These are phyloP conservation scores for Noctua pronuba DNA, from an alignment of 2,888 invertebrate genomes.

Conservation along the genomic window DNA sequence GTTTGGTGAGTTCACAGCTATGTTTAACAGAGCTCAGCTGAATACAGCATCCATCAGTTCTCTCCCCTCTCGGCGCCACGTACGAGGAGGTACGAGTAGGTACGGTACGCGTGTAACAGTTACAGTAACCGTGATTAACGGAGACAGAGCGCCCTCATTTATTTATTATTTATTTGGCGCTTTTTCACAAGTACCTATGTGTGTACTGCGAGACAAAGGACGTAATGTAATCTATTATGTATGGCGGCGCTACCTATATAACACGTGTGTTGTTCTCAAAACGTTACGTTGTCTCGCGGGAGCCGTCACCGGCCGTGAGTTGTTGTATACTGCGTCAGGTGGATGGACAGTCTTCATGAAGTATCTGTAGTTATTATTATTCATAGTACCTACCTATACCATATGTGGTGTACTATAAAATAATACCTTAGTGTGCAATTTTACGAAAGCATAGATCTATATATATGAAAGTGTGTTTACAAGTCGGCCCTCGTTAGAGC, in stretches of 20 bases:
- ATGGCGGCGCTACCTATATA: neutral
- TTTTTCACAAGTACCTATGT: constrained; percentile 29
- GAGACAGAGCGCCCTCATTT: constrained; percentile 25
- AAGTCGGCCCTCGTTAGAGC: neutral
- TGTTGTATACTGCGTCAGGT: neutral
- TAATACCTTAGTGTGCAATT: neutral
- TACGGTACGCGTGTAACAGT: constrained; percentile 8
- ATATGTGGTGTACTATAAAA: neutral
- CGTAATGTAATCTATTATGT: constrained; percentile 43
- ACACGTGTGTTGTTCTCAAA: neutral
- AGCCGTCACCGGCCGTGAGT: neutral
- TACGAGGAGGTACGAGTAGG: neutral
- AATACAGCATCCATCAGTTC: neutral
- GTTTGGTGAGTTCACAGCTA: neutral
- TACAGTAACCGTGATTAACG: constrained; percentile 44
- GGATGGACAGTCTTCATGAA: neutral
- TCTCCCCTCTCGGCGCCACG: neutral
- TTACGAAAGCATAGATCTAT: neutral
- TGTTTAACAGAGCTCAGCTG: neutral
- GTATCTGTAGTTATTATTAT: neutral
- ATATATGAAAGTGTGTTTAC: neutral
- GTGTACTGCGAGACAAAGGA: constrained; percentile 39
- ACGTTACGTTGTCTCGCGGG: neutral
- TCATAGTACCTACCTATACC: neutral
- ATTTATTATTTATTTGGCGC: constrained; percentile 48